phyloP scores from a whole-genome alignment of 2,113 vertebrate species.

The Aspiorhynchus laticeps region DNA sequence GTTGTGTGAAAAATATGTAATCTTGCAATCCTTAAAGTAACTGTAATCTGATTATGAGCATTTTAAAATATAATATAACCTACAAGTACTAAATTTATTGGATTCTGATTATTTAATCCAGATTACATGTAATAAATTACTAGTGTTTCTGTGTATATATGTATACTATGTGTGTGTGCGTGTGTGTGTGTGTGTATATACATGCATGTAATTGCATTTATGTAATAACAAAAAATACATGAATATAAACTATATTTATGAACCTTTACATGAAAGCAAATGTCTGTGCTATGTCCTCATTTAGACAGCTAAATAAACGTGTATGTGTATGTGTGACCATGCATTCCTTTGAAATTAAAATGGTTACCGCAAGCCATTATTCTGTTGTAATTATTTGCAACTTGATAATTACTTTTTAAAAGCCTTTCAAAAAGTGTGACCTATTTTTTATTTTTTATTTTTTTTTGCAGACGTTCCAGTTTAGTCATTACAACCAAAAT shows the following conservation, averaged over 20 bases:
- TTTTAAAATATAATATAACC: too few relatives aligned
- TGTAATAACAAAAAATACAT: not conserved
- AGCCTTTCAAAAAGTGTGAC: conserved; percentile 51
- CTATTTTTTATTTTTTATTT: conserved; percentile 45
- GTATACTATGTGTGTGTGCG: too few relatives aligned
- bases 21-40: too few relatives aligned
- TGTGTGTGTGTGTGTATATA: too few relatives aligned
- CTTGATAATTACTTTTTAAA: conserved; percentile 2
- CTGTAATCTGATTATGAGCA: too few relatives aligned
- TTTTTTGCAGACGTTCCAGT: conserved; percentile 87
- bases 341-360: conserved; percentile 32
- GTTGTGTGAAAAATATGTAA: too few relatives aligned
- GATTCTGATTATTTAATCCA: too few relatives aligned
- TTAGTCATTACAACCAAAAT: conserved; percentile 99
- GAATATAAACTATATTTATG: not conserved
- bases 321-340: conserved; percentile 10
- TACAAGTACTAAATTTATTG: too few relatives aligned
- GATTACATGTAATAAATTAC: too few relatives aligned
- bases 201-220: not conserved
- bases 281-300: not conserved
- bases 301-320: not conserved
- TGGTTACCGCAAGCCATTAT: not conserved
- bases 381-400: conserved; percentile 26
- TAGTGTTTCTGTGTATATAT: too few relatives aligned
- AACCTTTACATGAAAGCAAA: not conserved